Evolutionary conservation across 2,113 vertebrate species (phyloP), one percentile per base, ranked within the genome.

Genomic region (Podilymbus podiceps): DNA sequence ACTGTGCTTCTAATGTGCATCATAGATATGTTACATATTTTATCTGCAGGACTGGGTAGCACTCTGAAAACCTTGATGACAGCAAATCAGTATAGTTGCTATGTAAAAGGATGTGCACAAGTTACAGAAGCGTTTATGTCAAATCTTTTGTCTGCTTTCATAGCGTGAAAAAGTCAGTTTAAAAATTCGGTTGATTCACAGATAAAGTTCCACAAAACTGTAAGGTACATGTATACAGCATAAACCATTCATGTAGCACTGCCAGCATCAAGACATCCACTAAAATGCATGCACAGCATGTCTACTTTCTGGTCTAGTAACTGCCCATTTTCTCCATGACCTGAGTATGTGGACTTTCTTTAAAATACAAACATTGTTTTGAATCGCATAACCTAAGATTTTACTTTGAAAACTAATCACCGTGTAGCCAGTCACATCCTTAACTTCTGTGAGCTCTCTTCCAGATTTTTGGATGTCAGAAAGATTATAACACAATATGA

Each of bases 271-370:
- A 87, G 84, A 27, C 16, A 35, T 52, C 35, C 40, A 66, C 9
- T 35, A 59, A 74, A 44, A 71, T 23, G 3, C 31, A 66, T 10
- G 28, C 5, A 52, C 10, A 67, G 10, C 0, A 0, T 9, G 21
- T 27, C 25, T 38, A 52, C 12, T 44, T 68, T 88, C 62, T 77
- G 44, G 21, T 82, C 8, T 63, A 60, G 16, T 53, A 62, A 53
- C 50, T 77, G 14, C 12, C 31, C 9, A 19, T 79, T 72, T 87
- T 52, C 7, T 42, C 64, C 9, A 15, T 46, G 82, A 21, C 64
- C 11, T 12, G n/a, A 15, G 81, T 49, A 75, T 6, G 5, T 23
- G 71, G 25, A 56, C 1, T 49, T 72, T 49, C 46, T 90, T 89
- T 42, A 55, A 80, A 78, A 87, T 67, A 56, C 0, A 1, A 81